Evolutionary conservation across 2,797 vertebrate species (phyloP), one percentile per base, ranked within the genome.

Genomic region (Chrosomus eos): DNA sequence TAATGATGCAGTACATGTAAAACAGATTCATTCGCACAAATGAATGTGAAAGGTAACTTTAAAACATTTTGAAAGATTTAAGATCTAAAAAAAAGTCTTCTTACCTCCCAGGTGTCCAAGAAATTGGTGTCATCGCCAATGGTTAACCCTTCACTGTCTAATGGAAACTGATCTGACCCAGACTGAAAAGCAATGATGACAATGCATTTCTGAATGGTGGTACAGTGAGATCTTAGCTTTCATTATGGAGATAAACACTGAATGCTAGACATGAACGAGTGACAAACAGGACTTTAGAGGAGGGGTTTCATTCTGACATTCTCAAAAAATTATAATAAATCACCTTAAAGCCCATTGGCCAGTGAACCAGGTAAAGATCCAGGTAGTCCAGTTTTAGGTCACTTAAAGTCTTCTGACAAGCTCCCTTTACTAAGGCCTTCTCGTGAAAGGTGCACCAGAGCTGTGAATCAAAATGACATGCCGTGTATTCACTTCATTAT

Each of bases 291-390:
- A n/a, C 55, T 58, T 58, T n/a, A 11, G 21, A n/a, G 21, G 14
- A 73, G 14, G 16, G 0, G n/a, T 71, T 71, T 28, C 10, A 33
- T 74, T 51, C 8, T 18, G 33, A 38, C 19, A 21, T 11, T 28
- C 71, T 48, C 18, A 33, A 31, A 19, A 23, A 26, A 11, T 23
- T 79, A 1, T 31, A 26, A 16, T 45, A 72, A 13, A 28, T 62
- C 28, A 97, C 96, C 96, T 96, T 94, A 9, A 96, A 96, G 16
- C 96, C 95, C 3, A 95, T 38, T 1, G 96, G 96, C 95, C 95
- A 96, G 82, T 97, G 96, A 70, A 97, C 86, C 70, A 97, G 94
- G 86, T 96, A 97, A 43, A 97, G 94, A 84, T 97, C 96, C 92
- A 97, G 85, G 89, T 96, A 96, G 85, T 96, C 95, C 88, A 97